Percentiles rank a stretch among this genome's conserved stretches.
Evolutionary conservation across 2,113 vertebrate species (phyloP).

Genomic region (Entomyzon cyanotis): DNA sequence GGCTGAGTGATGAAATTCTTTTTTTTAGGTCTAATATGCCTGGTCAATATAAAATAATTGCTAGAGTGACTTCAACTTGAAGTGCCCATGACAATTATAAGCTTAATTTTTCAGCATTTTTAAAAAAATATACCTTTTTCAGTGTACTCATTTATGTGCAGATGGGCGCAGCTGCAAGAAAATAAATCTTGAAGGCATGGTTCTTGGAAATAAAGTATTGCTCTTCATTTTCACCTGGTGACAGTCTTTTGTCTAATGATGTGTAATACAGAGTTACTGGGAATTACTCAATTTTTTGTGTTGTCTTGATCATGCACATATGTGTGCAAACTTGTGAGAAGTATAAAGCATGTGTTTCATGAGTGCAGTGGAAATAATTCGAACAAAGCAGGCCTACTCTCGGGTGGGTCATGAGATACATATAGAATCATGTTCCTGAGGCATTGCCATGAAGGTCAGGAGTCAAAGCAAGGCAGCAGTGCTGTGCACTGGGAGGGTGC

Average conservation of each 20-base stretch:
- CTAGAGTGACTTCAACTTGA: neutral
- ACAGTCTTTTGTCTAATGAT: neutral
- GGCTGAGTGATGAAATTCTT: neutral
- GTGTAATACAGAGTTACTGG: neutral
- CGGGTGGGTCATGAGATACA: accelerated
- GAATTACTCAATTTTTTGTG: neutral
- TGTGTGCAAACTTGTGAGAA: neutral
- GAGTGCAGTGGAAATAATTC: neutral
- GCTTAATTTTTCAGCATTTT: neutral
- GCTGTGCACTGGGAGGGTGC: neutral
- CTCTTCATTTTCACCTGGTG: neutral
- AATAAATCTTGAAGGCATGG: neutral
- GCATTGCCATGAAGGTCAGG: neutral
- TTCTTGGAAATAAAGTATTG: neutral
- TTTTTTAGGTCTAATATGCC: neutral
- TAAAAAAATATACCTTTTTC: neutral
- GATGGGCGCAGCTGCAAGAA: neutral
- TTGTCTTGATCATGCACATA: neutral
- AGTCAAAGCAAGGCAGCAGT: neutral
- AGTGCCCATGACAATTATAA: neutral
- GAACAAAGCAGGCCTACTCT: neutral
- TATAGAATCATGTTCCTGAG: neutral
- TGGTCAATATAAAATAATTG: neutral
- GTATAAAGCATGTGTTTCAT: neutral
- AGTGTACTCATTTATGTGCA: neutral